These are phyloP conservation scores for Rhamphomyia laevipes DNA, from an alignment of 2,888 invertebrate species.

Conservation along the genomic window DNA sequence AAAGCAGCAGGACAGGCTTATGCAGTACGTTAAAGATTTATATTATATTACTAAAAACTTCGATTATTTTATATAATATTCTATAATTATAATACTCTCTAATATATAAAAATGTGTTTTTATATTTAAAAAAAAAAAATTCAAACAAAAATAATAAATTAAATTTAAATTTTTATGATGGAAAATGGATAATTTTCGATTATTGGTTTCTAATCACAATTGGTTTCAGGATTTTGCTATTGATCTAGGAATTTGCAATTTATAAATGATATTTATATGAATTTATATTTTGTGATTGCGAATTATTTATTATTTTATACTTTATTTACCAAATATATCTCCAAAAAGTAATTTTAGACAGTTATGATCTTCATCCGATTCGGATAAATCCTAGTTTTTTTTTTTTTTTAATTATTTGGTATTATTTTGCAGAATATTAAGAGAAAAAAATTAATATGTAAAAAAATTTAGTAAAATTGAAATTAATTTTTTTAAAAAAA, in stretches of 20 bases:
- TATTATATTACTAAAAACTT: no score
- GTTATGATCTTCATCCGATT: constrained; percentile 46
- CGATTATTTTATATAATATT: no score
- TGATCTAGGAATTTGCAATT: background rate
- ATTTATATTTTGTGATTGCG: no score
- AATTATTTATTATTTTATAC: background rate
- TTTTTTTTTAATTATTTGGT: constrained; percentile 2
- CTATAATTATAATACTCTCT: no score
- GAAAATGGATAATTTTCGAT: background rate
- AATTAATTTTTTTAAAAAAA: no score
- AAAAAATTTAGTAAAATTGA: background rate
- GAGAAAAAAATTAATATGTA: background rate
- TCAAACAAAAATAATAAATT: no score
- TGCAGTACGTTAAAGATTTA: no score
- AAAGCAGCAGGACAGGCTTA: no score
- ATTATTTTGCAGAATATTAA: background rate
- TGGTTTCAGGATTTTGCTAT: background rate
- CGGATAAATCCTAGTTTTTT: constrained; percentile 17
- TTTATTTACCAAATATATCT: constrained; percentile 23
- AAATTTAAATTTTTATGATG: no score
- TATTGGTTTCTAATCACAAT: background rate
- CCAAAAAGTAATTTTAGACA: constrained; percentile 61
- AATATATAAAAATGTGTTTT: no score
- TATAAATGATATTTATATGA: no score
- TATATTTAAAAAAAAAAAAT: no score